phyloP scores from a whole-genome alignment of 37 sponge, comb jelly and placozoan genomes.

The Agelas oroides region DNA sequence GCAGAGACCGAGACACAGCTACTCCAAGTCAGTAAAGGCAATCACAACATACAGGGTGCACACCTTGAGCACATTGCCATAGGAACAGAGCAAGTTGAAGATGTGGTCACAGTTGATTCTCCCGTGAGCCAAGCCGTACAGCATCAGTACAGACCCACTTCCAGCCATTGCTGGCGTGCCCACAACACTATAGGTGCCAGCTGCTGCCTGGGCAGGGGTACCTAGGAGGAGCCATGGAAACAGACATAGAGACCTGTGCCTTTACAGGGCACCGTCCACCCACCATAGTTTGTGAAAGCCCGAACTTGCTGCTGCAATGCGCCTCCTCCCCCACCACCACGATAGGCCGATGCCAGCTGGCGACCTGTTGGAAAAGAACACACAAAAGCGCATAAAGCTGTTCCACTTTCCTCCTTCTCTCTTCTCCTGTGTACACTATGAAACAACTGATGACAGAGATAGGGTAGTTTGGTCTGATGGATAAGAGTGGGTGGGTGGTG shows the following conservation, averaged over 20 bases:
- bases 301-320: constrained; percentile 17
- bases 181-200: constrained; percentile 49
- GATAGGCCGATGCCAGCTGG: constrained; percentile 20
- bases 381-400: not conserved
- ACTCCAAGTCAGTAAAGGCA: not conserved
- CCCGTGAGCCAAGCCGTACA: constrained; percentile 78
- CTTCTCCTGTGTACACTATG: no score
- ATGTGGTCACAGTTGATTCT: constrained; percentile 82
- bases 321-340: constrained; percentile 8
- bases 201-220: constrained; percentile 10
- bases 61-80: constrained; percentile 92
- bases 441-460: no score
- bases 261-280: not conserved
- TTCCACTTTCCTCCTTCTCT: no score
- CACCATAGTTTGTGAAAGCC: not conserved
- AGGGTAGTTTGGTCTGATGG: no score
- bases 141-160: constrained; percentile 88
- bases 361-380: constrained; percentile 19
- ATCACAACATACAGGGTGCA: not conserved
- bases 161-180: constrained; percentile 62
- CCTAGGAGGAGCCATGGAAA: not conserved
- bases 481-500: no score
- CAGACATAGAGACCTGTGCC: not conserved
- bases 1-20: not conserved
- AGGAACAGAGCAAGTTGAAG: constrained; percentile 92